These are phyloP conservation scores for Amiota communis DNA, from an alignment of 2,888 invertebrate species.

Conservation along the genomic window DNA sequence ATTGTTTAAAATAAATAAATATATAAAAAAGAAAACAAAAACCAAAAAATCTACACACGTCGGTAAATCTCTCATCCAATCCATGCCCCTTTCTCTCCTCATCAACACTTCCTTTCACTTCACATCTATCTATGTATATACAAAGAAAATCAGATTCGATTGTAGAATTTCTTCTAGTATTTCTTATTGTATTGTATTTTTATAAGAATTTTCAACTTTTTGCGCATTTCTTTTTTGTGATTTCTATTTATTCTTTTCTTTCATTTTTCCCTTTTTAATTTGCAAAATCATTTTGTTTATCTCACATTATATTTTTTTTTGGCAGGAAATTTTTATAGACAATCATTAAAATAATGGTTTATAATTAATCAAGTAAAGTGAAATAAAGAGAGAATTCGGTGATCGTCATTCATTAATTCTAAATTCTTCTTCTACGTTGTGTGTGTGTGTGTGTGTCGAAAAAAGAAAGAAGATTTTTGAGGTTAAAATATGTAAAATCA, in stretches of 20 bases:
- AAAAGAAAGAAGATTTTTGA: neutral
- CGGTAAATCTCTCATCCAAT: no score
- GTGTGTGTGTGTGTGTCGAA: neutral
- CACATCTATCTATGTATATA: slow-evolving; percentile 9
- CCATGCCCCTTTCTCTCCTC: no score
- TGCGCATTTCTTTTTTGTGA: slow-evolving; percentile 49
- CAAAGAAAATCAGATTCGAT: neutral
- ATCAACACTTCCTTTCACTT: no score
- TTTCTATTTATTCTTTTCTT: neutral
- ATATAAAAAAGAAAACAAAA: slow-evolving; percentile 26
- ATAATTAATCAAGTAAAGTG: no score
- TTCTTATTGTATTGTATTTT: neutral
- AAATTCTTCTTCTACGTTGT: no score
- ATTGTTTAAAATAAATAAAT: slow-evolving; percentile 43
- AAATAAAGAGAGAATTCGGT: no score
- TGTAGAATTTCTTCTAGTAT: neutral
- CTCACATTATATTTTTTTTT: slow-evolving; percentile 29
- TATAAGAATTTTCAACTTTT: slow-evolving; percentile 30
- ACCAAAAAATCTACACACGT: slow-evolving; percentile 5
- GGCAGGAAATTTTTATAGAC: slow-evolving; percentile 1
- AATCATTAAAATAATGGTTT: neutral
- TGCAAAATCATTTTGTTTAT: slow-evolving; percentile 56
- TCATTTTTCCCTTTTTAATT: slow-evolving; percentile 32
- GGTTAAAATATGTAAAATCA: neutral
- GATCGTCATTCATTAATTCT: no score